Conservation (phyloP, 2,113 vertebrate genomes). For the Peromyscus polionotus region DNA sequence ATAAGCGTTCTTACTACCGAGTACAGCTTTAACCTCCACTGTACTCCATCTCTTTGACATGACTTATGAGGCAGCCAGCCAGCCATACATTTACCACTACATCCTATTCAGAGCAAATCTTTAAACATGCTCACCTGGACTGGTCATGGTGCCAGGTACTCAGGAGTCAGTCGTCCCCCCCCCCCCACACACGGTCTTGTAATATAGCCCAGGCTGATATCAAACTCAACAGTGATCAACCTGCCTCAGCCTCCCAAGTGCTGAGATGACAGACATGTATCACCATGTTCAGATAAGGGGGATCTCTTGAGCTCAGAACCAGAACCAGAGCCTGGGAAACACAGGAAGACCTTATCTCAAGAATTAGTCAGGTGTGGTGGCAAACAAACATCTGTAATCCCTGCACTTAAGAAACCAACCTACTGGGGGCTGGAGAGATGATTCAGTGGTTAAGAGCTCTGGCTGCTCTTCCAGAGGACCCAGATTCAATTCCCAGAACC, state of each 20-base stretch:
- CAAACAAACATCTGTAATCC: neutral
- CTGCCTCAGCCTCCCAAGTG: neutral
- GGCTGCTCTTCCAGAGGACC: no score
- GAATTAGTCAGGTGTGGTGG: neutral
- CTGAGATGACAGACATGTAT: neutral
- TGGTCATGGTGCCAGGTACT: neutral
- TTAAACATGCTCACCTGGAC: neutral
- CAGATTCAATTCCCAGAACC: no score
- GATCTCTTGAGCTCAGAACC: neutral
- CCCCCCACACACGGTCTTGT: neutral
- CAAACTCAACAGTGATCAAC: neutral
- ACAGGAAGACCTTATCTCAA: neutral
- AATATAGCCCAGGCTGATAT: neutral
- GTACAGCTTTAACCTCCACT: neutral
- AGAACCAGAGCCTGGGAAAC: neutral
- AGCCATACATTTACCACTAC: neutral
- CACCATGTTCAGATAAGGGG: neutral
- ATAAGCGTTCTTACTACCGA: neutral
- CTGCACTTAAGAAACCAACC: neutral
- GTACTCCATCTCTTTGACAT: neutral
- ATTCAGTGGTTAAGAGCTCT: no score
- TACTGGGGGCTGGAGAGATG: no score
- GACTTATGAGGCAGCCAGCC: slow-evolving; percentile 8
- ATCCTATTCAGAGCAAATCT: slow-evolving; percentile 4
- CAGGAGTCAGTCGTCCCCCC: neutral